phyloP scores from a whole-genome alignment of 1,140 invertebrate genomes.

The Drosophila carrolli region DNA sequence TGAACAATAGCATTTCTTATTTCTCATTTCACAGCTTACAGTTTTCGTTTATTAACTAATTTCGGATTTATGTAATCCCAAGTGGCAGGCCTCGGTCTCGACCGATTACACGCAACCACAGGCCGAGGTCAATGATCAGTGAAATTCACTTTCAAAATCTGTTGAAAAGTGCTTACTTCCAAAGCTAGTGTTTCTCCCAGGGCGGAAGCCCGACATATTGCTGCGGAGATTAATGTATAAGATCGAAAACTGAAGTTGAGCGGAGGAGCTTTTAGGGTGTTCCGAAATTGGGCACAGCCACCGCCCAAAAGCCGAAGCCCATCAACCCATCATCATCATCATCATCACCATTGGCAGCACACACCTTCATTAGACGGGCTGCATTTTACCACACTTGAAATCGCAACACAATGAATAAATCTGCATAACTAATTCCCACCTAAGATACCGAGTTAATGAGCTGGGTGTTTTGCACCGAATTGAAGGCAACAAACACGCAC shows the following conservation, averaged over 20 bases:
- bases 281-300: slow-evolving; percentile 37
- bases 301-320: slow-evolving; percentile 24
- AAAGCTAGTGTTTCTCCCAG: slow-evolving; percentile 14
- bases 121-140: slow-evolving; percentile 81
- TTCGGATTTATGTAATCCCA: slow-evolving; percentile 78
- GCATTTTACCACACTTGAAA: slow-evolving; percentile 82
- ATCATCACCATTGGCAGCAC: slow-evolving; percentile 53
- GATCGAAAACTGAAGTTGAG: slow-evolving; percentile 34
- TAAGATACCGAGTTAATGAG: slow-evolving; percentile 76
- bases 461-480: slow-evolving; percentile 70
- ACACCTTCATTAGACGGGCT: slow-evolving; percentile 66
- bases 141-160: slow-evolving; percentile 79
- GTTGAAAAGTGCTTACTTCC: slow-evolving; percentile 67
- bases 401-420: slow-evolving; percentile 82
- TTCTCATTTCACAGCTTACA: slow-evolving; percentile 72
- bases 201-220: slow-evolving; percentile 60
- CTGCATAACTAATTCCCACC: slow-evolving; percentile 82
- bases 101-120: slow-evolving; percentile 75
- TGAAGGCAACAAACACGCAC: slow-evolving; percentile 74
- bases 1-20: slow-evolving; percentile 59
- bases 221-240: slow-evolving; percentile 61
- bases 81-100: slow-evolving; percentile 57
- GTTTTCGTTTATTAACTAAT: slow-evolving; percentile 83
- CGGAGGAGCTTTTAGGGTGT: slow-evolving; percentile 35
- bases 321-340: slow-evolving; percentile 25